Conservation (phyloP, 1,140 invertebrate genomes). For the Saccostrea echinata region DNA sequence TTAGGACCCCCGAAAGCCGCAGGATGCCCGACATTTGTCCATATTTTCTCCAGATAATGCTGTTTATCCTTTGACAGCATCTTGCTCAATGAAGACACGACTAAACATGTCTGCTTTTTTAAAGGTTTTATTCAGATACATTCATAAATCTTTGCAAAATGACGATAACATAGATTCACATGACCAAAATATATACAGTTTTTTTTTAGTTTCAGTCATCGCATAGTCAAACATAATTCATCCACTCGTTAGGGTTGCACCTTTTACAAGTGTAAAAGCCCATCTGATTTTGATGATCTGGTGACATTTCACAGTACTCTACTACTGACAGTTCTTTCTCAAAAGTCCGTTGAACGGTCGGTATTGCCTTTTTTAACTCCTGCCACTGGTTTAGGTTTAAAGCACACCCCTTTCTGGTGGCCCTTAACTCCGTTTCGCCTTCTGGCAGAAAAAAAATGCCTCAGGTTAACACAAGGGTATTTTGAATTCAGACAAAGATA, state of each 20-base stretch:
- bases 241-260: background rate
- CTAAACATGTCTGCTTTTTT: too few species aligned
- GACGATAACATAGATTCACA: background rate
- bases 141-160: too few species aligned
- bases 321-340: background rate
- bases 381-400: background rate
- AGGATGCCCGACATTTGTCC: constrained; percentile 16
- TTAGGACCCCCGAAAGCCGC: constrained; percentile 10
- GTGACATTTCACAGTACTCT: background rate
- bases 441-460: background rate
- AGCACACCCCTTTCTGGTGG: constrained; percentile 29
- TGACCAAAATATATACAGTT: background rate
- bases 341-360: background rate
- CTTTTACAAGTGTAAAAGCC: background rate
- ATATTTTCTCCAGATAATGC: constrained; percentile 30
- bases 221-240: background rate
- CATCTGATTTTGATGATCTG: constrained; percentile 9
- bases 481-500: background rate
- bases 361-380: background rate
- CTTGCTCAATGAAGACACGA: background rate
- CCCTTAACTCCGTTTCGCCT: background rate
- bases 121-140: too few species aligned
- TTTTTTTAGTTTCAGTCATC: constrained; percentile 32
- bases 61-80: background rate
- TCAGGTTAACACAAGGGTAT: background rate